Percentiles rank a stretch among this genome's conserved stretches.
phyloP scores from a whole-genome alignment of 2,113 vertebrate species.

The Oryzias javanicus region DNA sequence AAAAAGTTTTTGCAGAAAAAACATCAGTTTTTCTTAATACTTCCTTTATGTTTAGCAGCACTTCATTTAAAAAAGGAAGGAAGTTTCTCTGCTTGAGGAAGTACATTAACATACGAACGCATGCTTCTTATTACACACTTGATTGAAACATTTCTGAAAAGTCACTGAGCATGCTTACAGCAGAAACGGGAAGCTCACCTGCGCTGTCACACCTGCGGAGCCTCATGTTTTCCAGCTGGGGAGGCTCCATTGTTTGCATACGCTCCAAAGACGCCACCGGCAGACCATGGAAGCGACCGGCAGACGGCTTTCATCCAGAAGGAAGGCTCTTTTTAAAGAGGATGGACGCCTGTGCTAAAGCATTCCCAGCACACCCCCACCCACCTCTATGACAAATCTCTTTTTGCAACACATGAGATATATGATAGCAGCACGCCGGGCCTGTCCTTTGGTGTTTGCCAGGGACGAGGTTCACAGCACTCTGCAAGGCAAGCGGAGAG shows the following conservation, averaged over 20 bases:
- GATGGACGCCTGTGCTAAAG: conserved; percentile 38
- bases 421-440: conserved; percentile 65
- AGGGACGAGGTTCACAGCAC: conserved; percentile 60
- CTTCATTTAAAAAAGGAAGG: too few relatives aligned
- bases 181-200: conserved; percentile 56
- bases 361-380: conserved; percentile 25
- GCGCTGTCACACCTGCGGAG: conserved; percentile 64
- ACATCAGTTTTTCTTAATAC: neutral
- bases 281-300: conserved; percentile 16
- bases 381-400: conserved; percentile 10
- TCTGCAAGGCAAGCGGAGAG: conserved; percentile 38
- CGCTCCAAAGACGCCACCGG: conserved; percentile 7
- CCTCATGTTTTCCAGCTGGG: conserved; percentile 45
- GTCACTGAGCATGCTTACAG: conserved; percentile 5
- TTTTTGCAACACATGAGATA: conserved; percentile 51
- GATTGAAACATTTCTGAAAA: neutral
- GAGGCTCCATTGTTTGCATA: conserved; percentile 53
- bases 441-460: conserved; percentile 74
- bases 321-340: conserved; percentile 54
- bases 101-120: neutral
- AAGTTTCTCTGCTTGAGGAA: too few relatives aligned
- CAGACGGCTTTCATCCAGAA: conserved; percentile 14
- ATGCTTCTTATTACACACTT: neutral
- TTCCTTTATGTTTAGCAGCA: too few relatives aligned
- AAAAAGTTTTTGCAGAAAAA: neutral